Percentiles rank a stretch among this genome's conserved stretches.
phyloP scores from a whole-genome alignment of 2,797 vertebrate species.

The Enteromius trimaculatus region DNA sequence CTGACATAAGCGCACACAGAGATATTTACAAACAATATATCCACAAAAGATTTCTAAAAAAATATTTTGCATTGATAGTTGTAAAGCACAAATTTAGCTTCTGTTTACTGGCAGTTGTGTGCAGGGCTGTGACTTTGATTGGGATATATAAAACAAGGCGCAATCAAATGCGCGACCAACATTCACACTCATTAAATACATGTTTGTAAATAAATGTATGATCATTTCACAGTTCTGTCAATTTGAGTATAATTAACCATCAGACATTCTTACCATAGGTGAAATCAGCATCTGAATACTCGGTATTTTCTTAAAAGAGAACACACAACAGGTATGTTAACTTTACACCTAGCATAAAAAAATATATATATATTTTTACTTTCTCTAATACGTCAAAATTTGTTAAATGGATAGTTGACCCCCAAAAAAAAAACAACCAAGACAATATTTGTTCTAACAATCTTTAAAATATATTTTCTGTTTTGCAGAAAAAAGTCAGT shows the following conservation, averaged over 20 bases:
- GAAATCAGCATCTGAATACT: constrained; percentile 48
- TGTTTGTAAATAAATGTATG: neutral
- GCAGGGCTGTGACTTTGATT: neutral
- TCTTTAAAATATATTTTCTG: neutral
- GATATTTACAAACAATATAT: constrained; percentile 2
- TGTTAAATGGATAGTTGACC: neutral
- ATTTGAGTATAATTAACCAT: neutral
- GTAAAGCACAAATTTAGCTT: neutral
- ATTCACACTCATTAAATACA: neutral
- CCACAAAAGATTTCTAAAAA: neutral
- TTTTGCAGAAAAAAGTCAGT: neutral
- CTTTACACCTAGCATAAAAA: neutral
- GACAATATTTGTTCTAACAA: neutral
- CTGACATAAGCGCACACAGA: constrained; percentile 63
- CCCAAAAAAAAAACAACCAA: neutral
- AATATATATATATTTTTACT: neutral
- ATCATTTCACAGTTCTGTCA: constrained; percentile 2
- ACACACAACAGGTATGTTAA: constrained; percentile 1
- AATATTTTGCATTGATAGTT: neutral
- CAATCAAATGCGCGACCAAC: neutral
- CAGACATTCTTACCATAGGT: constrained; percentile 51
- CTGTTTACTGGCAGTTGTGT: neutral
- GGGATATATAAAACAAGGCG: neutral
- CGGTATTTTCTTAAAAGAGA: constrained; percentile 31
- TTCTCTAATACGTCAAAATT: neutral